phyloP scores from a whole-genome alignment of 2,797 vertebrate species.

The Oryzias sinensis region DNA sequence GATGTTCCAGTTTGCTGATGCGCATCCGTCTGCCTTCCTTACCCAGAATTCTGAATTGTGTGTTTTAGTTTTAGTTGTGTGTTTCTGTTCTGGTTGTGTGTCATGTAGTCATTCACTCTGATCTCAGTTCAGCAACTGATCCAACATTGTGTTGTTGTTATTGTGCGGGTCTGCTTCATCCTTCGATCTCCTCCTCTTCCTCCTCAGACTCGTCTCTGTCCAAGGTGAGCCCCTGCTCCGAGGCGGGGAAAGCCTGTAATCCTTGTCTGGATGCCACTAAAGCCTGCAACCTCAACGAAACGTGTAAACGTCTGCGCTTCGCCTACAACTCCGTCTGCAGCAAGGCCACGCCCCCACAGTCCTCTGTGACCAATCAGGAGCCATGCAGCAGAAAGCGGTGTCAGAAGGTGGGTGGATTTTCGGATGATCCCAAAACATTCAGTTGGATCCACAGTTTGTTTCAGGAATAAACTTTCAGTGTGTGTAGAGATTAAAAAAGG shows the following conservation, averaged over 20 bases:
- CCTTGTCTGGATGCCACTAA: constrained; percentile 91
- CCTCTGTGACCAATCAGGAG: constrained; percentile 69
- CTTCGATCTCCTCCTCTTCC: background rate
- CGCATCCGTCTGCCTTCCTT: no score
- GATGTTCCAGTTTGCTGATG: no score
- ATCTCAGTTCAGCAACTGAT: background rate
- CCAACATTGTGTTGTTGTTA: background rate
- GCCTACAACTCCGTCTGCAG: constrained; percentile 90
- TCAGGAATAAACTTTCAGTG: no score
- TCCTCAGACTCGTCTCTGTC: constrained; percentile 74
- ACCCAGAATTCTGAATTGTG: no score
- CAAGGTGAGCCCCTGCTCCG: constrained; percentile 87
- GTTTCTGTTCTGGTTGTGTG: background rate
- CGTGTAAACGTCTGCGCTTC: constrained; percentile 90
- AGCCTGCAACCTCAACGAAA: constrained; percentile 94
- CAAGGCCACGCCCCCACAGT: constrained; percentile 73
- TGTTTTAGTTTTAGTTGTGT: background rate
- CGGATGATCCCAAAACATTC: no score
- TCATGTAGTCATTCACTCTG: background rate
- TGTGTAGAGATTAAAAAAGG: no score
- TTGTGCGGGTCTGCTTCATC: background rate
- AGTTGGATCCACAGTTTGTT: no score
- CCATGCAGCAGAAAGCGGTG: constrained; percentile 88
- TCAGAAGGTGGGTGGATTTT: constrained; percentile 79
- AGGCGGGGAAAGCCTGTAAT: constrained; percentile 90